phyloP scores from a whole-genome alignment of 2,888 invertebrate species.

The Mechanitis messenoides region DNA sequence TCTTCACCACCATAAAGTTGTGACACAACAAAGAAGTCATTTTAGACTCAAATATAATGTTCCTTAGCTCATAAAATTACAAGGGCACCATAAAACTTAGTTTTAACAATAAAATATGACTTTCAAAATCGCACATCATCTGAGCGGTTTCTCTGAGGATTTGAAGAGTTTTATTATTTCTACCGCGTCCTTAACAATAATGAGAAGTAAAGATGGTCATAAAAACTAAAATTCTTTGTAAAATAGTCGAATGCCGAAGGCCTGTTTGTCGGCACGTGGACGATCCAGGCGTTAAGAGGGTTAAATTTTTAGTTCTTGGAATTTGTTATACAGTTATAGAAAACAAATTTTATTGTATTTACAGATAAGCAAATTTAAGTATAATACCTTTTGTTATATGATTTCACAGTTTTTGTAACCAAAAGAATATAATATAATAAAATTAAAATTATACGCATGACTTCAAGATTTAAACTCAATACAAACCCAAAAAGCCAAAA shows the following conservation, averaged over 20 bases:
- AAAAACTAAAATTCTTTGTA: constrained; percentile 33
- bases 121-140: constrained; percentile 52
- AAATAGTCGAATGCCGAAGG: constrained; percentile 6
- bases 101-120: constrained; percentile 58
- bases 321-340: constrained; percentile 39
- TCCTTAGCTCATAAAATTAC: constrained; percentile 47
- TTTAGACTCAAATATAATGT: constrained; percentile 37
- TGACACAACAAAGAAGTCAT: constrained; percentile 52
- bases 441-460: no score
- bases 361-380: constrained; percentile 38
- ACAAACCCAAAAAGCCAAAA: no score
- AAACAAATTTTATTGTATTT: constrained; percentile 35
- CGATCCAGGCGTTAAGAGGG: constrained; percentile 50
- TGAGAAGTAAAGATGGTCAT: constrained; percentile 39
- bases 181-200: constrained; percentile 55
- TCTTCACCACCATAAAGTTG: constrained; percentile 52
- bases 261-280: constrained; percentile 65
- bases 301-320: constrained; percentile 48
- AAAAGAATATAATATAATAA: background rate
- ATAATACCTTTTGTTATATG: constrained; percentile 28
- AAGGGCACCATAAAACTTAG: constrained; percentile 54
- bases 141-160: constrained; percentile 41
- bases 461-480: no score
- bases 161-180: constrained; percentile 58
- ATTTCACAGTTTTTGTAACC: background rate